phyloP scores from a whole-genome alignment of 2,113 vertebrate genomes.

The Mesocricetus auratus region DNA sequence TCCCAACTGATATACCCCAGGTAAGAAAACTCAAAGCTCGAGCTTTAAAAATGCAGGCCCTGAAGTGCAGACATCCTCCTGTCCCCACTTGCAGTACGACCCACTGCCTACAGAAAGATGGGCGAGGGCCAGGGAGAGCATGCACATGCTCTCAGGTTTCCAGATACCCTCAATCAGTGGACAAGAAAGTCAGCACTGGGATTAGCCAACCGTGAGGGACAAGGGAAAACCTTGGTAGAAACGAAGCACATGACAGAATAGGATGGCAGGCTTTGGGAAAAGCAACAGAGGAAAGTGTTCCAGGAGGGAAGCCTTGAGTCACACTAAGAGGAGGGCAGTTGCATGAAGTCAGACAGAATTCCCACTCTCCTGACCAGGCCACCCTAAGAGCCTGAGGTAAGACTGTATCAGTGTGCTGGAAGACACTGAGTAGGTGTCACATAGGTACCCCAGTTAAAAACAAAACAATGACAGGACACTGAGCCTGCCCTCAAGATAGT shows the following conservation, averaged over 20 bases:
- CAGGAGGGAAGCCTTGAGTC: not conserved
- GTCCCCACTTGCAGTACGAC: rapidly evolving
- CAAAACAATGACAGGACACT: not conserved
- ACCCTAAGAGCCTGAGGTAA: no score
- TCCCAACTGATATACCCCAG: not conserved
- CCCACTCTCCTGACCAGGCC: no score
- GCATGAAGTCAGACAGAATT: not conserved
- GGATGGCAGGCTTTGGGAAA: not conserved
- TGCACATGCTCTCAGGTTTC: rapidly evolving
- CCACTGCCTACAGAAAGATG: not conserved
- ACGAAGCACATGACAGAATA: not conserved
- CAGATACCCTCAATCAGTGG: not conserved
- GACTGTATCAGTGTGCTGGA: not conserved
- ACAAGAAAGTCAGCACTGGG: not conserved
- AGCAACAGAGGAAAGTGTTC: not conserved
- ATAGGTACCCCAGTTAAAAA: not conserved
- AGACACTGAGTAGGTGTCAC: no score
- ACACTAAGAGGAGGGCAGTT: not conserved
- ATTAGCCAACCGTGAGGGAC: not conserved
- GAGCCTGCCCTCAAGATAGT: not conserved
- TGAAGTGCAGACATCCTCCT: rapidly evolving
- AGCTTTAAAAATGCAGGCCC: not conserved
- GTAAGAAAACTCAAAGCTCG: not conserved
- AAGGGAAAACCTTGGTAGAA: not conserved
- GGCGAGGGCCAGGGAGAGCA: not conserved